Evolutionary conservation across 2,113 vertebrate genomes (phyloP).

Genomic region (Rhinoptilus africanus): DNA sequence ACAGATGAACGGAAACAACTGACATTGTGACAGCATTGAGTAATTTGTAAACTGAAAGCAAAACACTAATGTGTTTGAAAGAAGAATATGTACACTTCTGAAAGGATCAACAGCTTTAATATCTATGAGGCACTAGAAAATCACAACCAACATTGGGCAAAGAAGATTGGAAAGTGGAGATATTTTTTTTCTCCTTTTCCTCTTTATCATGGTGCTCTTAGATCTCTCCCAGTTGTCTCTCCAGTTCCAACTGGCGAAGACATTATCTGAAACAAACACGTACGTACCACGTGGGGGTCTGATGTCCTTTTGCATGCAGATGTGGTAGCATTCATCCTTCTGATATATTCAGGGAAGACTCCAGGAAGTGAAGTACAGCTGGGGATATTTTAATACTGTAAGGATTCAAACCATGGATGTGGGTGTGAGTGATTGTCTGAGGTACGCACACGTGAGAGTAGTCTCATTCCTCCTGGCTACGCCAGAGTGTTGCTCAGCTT

Average conservation of each 20-base stretch:
- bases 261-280: not conserved
- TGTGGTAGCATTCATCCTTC: not conserved
- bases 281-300: not conserved
- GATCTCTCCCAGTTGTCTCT: not conserved
- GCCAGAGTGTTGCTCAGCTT: not conserved
- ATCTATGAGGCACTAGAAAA: constrained; percentile 48
- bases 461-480: not conserved
- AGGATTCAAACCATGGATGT: not conserved
- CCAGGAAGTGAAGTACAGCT: not conserved
- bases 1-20: constrained; percentile 45
- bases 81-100: constrained; percentile 23
- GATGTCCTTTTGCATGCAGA: not conserved
- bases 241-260: not conserved
- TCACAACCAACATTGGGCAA: constrained; percentile 16
- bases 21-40: constrained; percentile 44
- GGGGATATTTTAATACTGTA: not conserved
- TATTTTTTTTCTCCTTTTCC: not conserved
- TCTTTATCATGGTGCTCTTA: not conserved
- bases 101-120: constrained; percentile 77
- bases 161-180: not conserved
- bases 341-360: constrained; percentile 29
- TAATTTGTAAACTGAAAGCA: constrained; percentile 40
- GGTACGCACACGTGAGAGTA: not conserved
- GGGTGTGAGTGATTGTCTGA: not conserved
- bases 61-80: constrained; percentile 60